Percentiles rank a stretch among this genome's conserved stretches.
Evolutionary conservation across 2,113 vertebrate species (phyloP).

Genomic region (Brachyistius frenatus): DNA sequence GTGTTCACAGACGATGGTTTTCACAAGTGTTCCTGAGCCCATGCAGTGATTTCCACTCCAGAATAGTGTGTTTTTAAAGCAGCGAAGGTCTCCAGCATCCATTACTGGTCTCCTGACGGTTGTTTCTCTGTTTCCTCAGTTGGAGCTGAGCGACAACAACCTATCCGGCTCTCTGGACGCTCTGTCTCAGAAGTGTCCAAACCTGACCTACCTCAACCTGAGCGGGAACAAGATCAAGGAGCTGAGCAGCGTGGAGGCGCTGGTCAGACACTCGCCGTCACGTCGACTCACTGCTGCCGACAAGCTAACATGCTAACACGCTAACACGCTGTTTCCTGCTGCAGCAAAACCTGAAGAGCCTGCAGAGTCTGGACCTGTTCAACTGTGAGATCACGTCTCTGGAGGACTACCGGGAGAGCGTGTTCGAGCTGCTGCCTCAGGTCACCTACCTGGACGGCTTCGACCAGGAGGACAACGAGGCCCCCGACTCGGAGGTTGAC

Average conservation of each 20-base stretch:
- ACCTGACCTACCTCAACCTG: slow-evolving; percentile 89
- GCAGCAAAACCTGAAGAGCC: slow-evolving; percentile 86
- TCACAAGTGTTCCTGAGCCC: too few species aligned
- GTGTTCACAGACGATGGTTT: too few species aligned
- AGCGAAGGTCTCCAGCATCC: too few species aligned
- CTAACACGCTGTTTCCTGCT: not conserved
- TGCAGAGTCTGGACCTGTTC: slow-evolving; percentile 86
- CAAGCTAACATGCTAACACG: not conserved
- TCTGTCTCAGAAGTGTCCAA: slow-evolving; percentile 87
- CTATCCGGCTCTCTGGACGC: slow-evolving; percentile 87
- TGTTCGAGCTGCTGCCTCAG: slow-evolving; percentile 86
- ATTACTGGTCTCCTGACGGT: not conserved
- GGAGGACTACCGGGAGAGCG: slow-evolving; percentile 86
- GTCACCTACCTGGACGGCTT: slow-evolving; percentile 87
- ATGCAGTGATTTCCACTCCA: too few species aligned
- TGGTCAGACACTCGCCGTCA: slow-evolving; percentile 78
- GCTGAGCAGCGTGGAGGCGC: slow-evolving; percentile 88
- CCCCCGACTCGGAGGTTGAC: slow-evolving; percentile 84
- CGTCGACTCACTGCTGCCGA: not conserved
- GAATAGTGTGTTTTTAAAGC: too few species aligned
- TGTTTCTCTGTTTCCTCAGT: slow-evolving; percentile 63
- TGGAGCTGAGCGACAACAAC: slow-evolving; percentile 89
- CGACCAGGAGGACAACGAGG: slow-evolving; percentile 86
- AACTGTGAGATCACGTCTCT: slow-evolving; percentile 88
- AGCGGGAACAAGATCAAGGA: slow-evolving; percentile 91